Evolutionary conservation across 2,888 invertebrate species (phyloP).

Genomic region (Lepidochitona cinerea): DNA sequence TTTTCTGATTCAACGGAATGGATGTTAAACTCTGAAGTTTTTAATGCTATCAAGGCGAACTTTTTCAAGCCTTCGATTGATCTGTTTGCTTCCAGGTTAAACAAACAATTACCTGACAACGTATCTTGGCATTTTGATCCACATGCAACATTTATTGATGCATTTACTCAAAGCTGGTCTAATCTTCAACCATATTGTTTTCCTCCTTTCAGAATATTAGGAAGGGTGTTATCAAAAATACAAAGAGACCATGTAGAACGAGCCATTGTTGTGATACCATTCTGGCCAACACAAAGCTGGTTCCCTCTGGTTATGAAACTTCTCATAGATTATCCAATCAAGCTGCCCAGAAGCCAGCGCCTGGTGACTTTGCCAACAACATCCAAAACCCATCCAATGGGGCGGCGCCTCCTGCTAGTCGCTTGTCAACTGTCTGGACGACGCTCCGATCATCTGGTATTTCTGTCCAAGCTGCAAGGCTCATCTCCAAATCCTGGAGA

Average conservation of each 20-base stretch:
- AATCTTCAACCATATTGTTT: background rate
- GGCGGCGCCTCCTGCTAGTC: background rate
- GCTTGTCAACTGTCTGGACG: constrained; percentile 8
- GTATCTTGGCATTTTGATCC: constrained; percentile 11
- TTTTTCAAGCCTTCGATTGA: constrained; percentile 7
- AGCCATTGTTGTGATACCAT: constrained; percentile 1
- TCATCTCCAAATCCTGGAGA: background rate
- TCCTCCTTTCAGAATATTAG: background rate
- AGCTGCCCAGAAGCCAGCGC: background rate
- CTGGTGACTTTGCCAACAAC: background rate
- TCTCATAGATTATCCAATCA: background rate
- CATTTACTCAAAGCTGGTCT: background rate
- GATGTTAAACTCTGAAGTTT: background rate
- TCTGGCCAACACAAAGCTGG: constrained; percentile 11
- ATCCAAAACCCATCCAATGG: background rate
- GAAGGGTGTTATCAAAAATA: background rate
- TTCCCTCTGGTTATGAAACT: background rate
- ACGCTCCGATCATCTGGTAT: background rate
- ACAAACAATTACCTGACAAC: background rate
- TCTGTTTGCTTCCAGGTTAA: constrained; percentile 7
- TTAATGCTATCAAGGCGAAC: background rate
- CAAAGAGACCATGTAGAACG: background rate
- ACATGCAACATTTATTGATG: background rate
- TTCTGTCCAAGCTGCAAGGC: background rate
- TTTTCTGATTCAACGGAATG: constrained; percentile 8